Evolutionary conservation across 2,797 vertebrate genomes (phyloP).

Genomic region (Muscicapa comitata): DNA sequence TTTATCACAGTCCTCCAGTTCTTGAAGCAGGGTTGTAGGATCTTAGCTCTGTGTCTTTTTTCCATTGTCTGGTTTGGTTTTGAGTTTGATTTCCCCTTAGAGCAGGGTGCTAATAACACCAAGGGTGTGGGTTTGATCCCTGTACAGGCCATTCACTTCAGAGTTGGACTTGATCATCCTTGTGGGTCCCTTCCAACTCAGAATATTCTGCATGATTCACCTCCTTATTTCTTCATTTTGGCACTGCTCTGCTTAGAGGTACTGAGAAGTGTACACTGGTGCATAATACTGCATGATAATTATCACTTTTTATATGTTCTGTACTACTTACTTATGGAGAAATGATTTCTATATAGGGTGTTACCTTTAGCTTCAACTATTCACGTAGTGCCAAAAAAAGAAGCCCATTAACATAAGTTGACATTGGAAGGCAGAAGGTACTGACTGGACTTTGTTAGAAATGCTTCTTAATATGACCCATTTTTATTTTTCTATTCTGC

Average conservation of each 20-base stretch:
- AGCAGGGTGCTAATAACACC: not conserved
- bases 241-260: not conserved
- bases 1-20: not conserved
- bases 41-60: not conserved
- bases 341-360: not conserved
- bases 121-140: rapidly evolving
- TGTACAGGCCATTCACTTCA: not conserved
- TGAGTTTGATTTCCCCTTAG: not conserved
- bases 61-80: not conserved
- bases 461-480: not conserved
- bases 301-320: not conserved
- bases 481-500: not conserved
- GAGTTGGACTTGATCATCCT: not conserved
- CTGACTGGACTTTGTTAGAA: not conserved
- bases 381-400: not conserved
- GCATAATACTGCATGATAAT: not conserved
- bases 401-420: not conserved
- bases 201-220: not conserved
- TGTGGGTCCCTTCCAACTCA: not conserved
- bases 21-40: not conserved
- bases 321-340: not conserved
- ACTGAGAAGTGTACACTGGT: not conserved
- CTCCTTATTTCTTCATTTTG: not conserved
- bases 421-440: not conserved
- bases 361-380: not conserved